Conservation (phyloP, 37 sponge, comb jelly and placozoan species). For the Halichondria panicea region DNA sequence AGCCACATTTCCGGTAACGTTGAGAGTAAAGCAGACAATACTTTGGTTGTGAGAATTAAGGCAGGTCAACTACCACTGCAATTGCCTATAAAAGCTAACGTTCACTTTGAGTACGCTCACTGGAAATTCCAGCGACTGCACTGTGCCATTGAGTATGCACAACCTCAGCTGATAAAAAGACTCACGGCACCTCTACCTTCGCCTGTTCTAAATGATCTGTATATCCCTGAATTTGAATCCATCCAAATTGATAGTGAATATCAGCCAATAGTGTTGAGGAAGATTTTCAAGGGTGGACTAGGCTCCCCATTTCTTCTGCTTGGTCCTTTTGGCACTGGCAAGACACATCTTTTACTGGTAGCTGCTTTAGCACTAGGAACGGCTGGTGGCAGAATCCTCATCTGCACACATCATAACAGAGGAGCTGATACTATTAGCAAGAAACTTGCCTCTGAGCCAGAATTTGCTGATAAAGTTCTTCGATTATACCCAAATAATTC, state of each 20-base stretch:
- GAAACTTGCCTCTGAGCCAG: background rate
- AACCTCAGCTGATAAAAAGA: background rate
- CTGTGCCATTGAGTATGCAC: constrained; percentile 5
- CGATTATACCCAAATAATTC: background rate
- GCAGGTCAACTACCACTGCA: too few species aligned
- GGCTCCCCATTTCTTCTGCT: constrained; percentile 45
- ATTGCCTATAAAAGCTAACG: too few species aligned
- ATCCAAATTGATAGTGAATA: constrained; percentile 30
- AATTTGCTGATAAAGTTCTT: too few species aligned
- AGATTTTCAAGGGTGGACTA: constrained; percentile 7
- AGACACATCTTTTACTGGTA: constrained; percentile 46
- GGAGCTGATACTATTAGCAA: constrained; percentile 27
- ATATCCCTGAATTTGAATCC: background rate
- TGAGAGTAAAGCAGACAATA: too few species aligned
- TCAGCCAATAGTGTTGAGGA: constrained; percentile 20
- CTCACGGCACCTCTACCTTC: background rate
- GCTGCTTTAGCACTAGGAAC: constrained; percentile 33
- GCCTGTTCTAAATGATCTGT: background rate
- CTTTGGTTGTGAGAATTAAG: too few species aligned
- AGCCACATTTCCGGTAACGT: too few species aligned
- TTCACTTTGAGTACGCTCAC: constrained; percentile 38
- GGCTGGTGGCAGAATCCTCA: constrained; percentile 13
- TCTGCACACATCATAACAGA: constrained; percentile 54
- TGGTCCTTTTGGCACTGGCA: constrained; percentile 80
- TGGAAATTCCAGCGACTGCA: constrained; percentile 49